These are phyloP conservation scores for Tinea semifulvella DNA, from an alignment of 2,888 invertebrate species.

Conservation along the genomic window DNA sequence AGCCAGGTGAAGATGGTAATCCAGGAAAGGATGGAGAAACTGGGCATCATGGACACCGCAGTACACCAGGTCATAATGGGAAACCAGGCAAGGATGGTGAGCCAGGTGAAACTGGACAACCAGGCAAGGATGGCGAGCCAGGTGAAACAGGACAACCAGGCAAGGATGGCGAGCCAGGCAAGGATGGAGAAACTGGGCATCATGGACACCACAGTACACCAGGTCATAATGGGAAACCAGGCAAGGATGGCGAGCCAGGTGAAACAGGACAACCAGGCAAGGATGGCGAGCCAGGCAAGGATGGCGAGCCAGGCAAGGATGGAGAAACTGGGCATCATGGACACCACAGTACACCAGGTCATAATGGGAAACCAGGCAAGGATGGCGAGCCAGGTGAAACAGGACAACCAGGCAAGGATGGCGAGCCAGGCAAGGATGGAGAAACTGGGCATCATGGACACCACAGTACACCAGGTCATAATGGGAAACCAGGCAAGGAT, in stretches of 20 bases:
- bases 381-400: slow-evolving; percentile 4
- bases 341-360: not conserved
- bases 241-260: not conserved
- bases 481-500: not conserved
- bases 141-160: not conserved
- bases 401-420: not conserved
- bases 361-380: not conserved
- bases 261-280: not conserved
- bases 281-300: not conserved
- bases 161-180: not conserved
- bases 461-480: not conserved
- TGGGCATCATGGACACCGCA: not conserved
- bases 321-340: too few relatives aligned
- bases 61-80: not conserved
- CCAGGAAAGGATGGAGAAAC: slow-evolving; percentile 12
- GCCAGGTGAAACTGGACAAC: not conserved
- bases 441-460: not conserved
- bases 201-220: slow-evolving; percentile 5
- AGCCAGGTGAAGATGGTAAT: too few relatives aligned
- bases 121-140: not conserved
- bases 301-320: not conserved
- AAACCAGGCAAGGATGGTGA: not conserved
- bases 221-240: slow-evolving; percentile 7
- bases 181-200: not conserved
- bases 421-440: not conserved